Percentiles rank a stretch among this genome's conserved stretches.
phyloP scores from a whole-genome alignment of 1,140 invertebrate species.

The Agrypnia vestita region DNA sequence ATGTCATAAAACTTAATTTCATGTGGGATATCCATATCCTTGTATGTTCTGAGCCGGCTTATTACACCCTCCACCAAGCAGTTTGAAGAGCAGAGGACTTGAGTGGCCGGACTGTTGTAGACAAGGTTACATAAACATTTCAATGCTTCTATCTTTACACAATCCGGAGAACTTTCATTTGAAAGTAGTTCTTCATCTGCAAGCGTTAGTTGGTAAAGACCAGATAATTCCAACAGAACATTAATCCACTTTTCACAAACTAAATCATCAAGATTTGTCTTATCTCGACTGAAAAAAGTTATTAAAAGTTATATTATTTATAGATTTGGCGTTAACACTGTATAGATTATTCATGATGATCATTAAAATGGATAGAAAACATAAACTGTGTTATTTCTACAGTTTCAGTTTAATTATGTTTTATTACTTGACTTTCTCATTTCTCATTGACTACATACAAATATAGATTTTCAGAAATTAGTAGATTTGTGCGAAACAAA shows the following conservation, averaged over 20 bases:
- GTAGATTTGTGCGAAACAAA: too few relatives aligned
- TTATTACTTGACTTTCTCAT: too few relatives aligned
- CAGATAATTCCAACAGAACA: constrained; percentile 78
- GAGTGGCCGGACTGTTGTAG: constrained; percentile 84
- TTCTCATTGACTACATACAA: too few relatives aligned
- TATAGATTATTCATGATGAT: too few relatives aligned
- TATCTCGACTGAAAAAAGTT: constrained; percentile 80
- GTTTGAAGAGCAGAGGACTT: constrained; percentile 81
- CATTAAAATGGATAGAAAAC: too few relatives aligned
- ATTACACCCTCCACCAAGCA: constrained; percentile 83
- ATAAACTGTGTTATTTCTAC: too few relatives aligned
- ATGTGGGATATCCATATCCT: constrained; percentile 73
- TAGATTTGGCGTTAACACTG: too few relatives aligned
- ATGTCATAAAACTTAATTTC: constrained; percentile 91
- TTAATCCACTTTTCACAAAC: constrained; percentile 80
- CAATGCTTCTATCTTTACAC: constrained; percentile 81
- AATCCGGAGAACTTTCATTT: constrained; percentile 63
- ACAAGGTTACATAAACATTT: constrained; percentile 94
- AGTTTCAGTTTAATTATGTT: too few relatives aligned
- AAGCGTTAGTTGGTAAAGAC: constrained; percentile 71
- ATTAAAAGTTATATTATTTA: constrained; percentile 10
- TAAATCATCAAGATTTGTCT: constrained; percentile 80
- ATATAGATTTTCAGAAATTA: too few relatives aligned
- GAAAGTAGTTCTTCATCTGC: constrained; percentile 63
- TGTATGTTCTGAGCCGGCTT: constrained; percentile 81